Conservation (phyloP, 2,888 invertebrate species). For the Dichetophora obliterata region DNA sequence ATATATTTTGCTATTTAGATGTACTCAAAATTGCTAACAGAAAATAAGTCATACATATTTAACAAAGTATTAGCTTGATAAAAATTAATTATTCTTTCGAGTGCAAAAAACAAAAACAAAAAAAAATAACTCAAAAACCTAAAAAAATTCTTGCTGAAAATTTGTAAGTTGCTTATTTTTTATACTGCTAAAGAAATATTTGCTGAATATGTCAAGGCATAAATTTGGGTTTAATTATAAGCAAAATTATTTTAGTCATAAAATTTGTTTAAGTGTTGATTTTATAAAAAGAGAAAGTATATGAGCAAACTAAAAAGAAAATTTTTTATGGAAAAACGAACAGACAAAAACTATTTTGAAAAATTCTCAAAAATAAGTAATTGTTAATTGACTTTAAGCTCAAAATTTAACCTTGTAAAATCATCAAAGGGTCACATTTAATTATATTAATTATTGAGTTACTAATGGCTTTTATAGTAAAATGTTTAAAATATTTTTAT, state of each 20-base stretch:
- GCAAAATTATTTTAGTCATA: neutral
- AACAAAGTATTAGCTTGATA: neutral
- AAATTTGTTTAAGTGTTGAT: neutral
- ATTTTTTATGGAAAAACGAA: too few species aligned
- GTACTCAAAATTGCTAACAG: neutral
- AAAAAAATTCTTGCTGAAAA: neutral
- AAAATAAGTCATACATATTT: neutral
- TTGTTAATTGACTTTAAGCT: too few species aligned
- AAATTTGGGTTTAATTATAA: neutral
- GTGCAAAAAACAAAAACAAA: neutral
- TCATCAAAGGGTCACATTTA: too few species aligned
- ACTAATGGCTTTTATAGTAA: too few species aligned
- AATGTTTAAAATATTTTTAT: too few species aligned
- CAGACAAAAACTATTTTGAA: neutral
- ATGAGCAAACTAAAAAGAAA: neutral
- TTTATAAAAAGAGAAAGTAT: neutral
- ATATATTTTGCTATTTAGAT: constrained; percentile 29
- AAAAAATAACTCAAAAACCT: neutral
- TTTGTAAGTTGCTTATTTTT: too few species aligned
- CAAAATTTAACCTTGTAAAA: too few species aligned
- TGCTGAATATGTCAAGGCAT: too few species aligned
- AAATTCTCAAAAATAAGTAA: too few species aligned
- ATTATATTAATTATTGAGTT: too few species aligned
- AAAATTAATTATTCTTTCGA: neutral
- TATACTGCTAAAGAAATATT: too few species aligned